Percentiles rank a stretch among this genome's conserved stretches.
Evolutionary conservation across 2,113 vertebrate genomes (phyloP).

Genomic region (Oenanthe melanoleuca): DNA sequence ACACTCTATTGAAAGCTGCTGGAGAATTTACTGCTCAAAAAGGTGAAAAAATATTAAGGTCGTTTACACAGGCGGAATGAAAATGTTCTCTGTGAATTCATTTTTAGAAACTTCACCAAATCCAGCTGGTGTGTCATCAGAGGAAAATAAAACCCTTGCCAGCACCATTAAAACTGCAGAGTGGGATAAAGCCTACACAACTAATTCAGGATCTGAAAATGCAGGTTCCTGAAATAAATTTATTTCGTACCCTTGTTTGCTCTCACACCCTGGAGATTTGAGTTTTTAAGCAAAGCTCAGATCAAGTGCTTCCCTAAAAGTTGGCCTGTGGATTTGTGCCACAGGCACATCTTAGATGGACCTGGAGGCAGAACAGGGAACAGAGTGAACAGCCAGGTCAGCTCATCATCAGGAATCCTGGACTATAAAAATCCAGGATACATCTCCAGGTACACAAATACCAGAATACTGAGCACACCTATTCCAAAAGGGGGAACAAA

Average conservation of each 20-base stretch:
- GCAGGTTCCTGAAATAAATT: neutral
- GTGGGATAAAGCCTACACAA: slow-evolving; percentile 35
- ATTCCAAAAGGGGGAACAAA: neutral
- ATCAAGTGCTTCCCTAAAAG: neutral
- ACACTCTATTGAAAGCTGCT: neutral
- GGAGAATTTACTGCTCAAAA: neutral
- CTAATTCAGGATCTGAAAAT: neutral
- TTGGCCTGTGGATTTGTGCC: neutral
- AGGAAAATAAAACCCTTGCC: slow-evolving; percentile 25
- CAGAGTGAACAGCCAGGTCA: neutral
- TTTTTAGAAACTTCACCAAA: slow-evolving; percentile 42
- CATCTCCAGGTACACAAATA: neutral
- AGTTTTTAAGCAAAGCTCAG: neutral
- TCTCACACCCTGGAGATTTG: neutral
- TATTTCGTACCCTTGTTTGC: neutral
- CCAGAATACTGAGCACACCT: neutral
- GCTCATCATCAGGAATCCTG: neutral
- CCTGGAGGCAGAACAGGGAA: neutral
- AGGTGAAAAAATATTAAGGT: slow-evolving; percentile 6
- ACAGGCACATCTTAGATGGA: neutral
- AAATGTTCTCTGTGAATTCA: neutral
- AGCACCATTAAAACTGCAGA: slow-evolving; percentile 6
- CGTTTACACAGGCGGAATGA: slow-evolving; percentile 30
- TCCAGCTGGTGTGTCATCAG: slow-evolving; percentile 29
- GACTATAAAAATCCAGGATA: neutral